Evolutionary conservation across 1,140 invertebrate species (phyloP).

Genomic region (Brachystomella parvula): DNA sequence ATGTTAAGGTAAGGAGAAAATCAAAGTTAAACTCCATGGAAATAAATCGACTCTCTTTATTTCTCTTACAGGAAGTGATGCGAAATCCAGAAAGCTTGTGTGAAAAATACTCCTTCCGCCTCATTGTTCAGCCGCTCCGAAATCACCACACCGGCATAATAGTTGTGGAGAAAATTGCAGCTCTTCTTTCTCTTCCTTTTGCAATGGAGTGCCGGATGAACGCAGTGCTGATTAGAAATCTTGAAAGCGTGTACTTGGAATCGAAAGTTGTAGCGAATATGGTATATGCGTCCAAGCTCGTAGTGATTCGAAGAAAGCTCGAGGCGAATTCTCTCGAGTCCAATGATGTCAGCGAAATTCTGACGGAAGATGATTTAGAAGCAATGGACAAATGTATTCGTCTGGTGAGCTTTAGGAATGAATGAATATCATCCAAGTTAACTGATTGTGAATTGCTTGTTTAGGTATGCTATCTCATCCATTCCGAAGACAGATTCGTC

Average conservation of each 20-base stretch:
- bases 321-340: conserved; percentile 30
- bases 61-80: conserved; percentile 30
- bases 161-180: conserved; percentile 41
- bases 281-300: conserved; percentile 40
- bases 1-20: too few relatives aligned
- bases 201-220: conserved; percentile 28
- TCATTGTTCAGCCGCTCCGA: conserved; percentile 40
- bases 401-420: conserved; percentile 20
- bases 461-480: conserved; percentile 61
- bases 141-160: conserved; percentile 39
- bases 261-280: conserved; percentile 42
- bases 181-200: conserved; percentile 40
- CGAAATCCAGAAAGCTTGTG: conserved; percentile 34
- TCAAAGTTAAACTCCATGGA: background rate
- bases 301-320: conserved; percentile 32
- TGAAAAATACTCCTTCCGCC: conserved; percentile 38
- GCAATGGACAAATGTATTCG: conserved; percentile 28
- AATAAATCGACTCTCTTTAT: background rate
- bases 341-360: conserved; percentile 20
- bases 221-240: conserved; percentile 21
- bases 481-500: conserved; percentile 59
- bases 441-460: background rate
- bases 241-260: conserved; percentile 38
- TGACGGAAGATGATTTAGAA: conserved; percentile 29
- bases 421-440: background rate